phyloP scores from a whole-genome alignment of 2,113 vertebrate genomes.

The Alectura lathami region DNA sequence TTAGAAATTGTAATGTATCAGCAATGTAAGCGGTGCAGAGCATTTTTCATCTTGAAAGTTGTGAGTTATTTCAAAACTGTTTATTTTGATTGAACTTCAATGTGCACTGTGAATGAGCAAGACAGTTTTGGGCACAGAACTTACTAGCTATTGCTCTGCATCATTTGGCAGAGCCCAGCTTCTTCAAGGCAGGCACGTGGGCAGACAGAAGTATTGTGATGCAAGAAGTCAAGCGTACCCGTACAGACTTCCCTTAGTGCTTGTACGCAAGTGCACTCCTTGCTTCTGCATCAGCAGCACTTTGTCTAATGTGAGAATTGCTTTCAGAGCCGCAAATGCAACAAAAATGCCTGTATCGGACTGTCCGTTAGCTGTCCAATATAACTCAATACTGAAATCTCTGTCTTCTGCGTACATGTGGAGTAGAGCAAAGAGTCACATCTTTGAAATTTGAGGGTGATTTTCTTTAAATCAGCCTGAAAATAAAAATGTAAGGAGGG shows the following conservation, averaged over 20 bases:
- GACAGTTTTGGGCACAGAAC: background rate
- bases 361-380: background rate
- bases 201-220: background rate
- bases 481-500: background rate
- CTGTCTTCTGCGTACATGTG: background rate
- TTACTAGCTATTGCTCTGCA: background rate
- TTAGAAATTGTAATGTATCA: background rate
- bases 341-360: background rate
- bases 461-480: background rate
- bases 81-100: constrained; percentile 18
- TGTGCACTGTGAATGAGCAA: background rate
- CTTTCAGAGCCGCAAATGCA: background rate
- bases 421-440: background rate
- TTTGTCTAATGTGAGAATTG: background rate
- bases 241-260: background rate
- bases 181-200: background rate
- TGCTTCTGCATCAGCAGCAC: background rate
- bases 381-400: background rate
- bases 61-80: background rate
- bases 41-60: background rate
- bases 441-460: background rate
- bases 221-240: background rate
- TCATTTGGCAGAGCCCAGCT: background rate
- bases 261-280: background rate
- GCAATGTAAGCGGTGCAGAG: background rate